These are phyloP conservation scores for Vulpes lagopus DNA, from an alignment of 2,113 vertebrate species.

Conservation along the genomic window DNA sequence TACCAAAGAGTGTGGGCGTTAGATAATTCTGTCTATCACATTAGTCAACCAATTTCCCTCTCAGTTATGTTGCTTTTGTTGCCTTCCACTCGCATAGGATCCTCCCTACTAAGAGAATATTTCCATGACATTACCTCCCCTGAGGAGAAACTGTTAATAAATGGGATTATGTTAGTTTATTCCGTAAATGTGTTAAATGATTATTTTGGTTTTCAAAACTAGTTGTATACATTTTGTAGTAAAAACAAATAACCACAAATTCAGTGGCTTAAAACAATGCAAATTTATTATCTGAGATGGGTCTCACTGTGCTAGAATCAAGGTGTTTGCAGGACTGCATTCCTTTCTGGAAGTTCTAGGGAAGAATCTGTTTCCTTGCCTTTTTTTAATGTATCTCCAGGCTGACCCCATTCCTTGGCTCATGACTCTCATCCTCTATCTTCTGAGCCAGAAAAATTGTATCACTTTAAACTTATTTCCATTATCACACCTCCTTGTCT, in stretches of 20 bases:
- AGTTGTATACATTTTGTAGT: neutral
- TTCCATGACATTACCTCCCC: neutral
- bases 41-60: neutral
- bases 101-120: neutral
- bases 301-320: neutral
- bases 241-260: neutral
- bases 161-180: neutral
- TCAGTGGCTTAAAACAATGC: neutral
- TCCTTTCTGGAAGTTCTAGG: neutral
- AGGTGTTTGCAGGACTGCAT: neutral
- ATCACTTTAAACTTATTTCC: neutral
- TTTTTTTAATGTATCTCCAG: neutral
- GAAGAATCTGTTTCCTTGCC: neutral
- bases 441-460: neutral
- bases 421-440: neutral
- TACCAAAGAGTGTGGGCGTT: accelerated
- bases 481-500: neutral
- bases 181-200: neutral
- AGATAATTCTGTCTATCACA: neutral
- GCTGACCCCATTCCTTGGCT: neutral
- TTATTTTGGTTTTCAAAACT: neutral
- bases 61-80: neutral
- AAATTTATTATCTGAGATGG: neutral
- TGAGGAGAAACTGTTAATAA: neutral
- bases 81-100: neutral